Evolutionary conservation across 2,797 vertebrate genomes (phyloP).

Genomic region (Catharus ustulatus): DNA sequence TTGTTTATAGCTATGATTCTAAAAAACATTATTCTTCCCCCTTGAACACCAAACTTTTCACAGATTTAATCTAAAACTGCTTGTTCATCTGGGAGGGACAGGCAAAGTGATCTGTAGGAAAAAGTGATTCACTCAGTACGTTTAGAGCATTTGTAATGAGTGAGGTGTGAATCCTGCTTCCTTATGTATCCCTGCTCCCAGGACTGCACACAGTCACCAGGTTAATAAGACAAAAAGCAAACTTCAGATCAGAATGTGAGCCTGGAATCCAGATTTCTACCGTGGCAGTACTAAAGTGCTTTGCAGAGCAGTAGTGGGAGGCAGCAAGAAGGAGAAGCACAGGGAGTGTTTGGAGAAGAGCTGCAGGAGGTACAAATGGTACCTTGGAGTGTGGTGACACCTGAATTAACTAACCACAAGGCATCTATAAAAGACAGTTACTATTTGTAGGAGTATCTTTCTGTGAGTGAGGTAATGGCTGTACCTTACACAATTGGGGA

Average conservation of each 20-base stretch:
- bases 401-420: not conserved
- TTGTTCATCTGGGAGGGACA: not conserved
- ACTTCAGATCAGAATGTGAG: not conserved
- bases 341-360: not conserved
- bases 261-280: not conserved
- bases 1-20: not conserved
- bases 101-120: not conserved
- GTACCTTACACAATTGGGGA: not conserved
- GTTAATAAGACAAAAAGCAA: not conserved
- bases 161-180: not conserved
- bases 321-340: not conserved
- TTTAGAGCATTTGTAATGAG: not conserved
- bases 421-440: not conserved
- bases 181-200: not conserved
- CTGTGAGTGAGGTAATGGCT: not conserved
- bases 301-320: not conserved
- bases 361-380: not conserved
- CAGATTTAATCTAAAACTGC: not conserved
- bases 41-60: not conserved
- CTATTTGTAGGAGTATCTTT: not conserved
- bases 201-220: not conserved
- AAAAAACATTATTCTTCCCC: not conserved
- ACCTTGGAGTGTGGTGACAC: not conserved
- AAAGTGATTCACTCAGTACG: not conserved
- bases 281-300: accelerated